A percentile compares a stretch with the other conserved stretches of the same genome.
These are phyloP conservation scores for Pristionchus arcanus DNA, from an alignment of 2,888 invertebrate genomes.

Conservation along the genomic window DNA sequence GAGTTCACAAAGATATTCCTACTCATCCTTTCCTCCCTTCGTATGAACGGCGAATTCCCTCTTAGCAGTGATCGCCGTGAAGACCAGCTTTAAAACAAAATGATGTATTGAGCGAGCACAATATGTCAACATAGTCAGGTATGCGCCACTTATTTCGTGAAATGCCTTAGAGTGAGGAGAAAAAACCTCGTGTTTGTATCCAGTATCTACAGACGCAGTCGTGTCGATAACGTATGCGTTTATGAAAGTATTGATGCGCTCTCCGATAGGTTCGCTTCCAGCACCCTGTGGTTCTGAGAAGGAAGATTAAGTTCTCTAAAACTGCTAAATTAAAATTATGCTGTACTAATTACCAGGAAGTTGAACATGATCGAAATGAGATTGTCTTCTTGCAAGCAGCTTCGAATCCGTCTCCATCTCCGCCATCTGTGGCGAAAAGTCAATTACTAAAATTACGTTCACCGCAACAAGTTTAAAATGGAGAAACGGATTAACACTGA, in stretches of 20 bases:
- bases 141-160: background rate
- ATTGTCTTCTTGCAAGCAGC: background rate
- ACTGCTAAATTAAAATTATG: background rate
- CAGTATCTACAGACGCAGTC: background rate
- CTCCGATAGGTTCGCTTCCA: slow-evolving; percentile 31
- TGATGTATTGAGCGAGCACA: too few species aligned
- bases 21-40: slow-evolving; percentile 51
- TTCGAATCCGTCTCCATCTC: background rate
- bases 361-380: background rate
- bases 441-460: background rate
- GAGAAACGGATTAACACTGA: background rate
- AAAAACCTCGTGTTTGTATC: slow-evolving; percentile 36
- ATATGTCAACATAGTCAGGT: background rate
- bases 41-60: slow-evolving; percentile 32
- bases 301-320: background rate
- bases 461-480: background rate
- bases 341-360: background rate
- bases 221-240: slow-evolving; percentile 26
- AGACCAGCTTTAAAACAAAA: slow-evolving; percentile 22
- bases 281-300: background rate
- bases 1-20: background rate
- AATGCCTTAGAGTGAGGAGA: background rate
- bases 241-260: background rate
- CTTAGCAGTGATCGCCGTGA: slow-evolving; percentile 36
- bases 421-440: slow-evolving; percentile 1